Percentiles rank a stretch among this genome's conserved stretches.
phyloP scores from a whole-genome alignment of 2,113 vertebrate species.

The Festucalex cinctus region DNA sequence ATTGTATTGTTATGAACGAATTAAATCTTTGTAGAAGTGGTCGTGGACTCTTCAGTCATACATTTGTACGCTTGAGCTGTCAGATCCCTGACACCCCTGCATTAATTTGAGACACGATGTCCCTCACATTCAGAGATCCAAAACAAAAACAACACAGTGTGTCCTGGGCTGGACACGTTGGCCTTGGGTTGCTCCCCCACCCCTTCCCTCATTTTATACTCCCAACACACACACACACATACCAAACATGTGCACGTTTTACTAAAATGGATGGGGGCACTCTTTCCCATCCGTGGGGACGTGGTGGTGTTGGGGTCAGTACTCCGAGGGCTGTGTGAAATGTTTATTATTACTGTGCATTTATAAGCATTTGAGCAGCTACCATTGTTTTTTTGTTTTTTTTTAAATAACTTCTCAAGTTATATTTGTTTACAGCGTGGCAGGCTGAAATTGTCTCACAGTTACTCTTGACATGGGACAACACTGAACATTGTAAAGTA shows the following conservation, averaged over 20 bases:
- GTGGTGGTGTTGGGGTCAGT: background rate
- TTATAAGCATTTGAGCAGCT: too few species aligned
- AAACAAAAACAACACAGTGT: slow-evolving; percentile 21
- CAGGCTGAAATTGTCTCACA: too few species aligned
- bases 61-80: slow-evolving; percentile 5
- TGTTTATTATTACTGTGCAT: too few species aligned
- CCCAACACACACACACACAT: slow-evolving; percentile 2
- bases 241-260: background rate
- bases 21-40: background rate
- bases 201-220: background rate
- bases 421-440: too few species aligned
- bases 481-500: too few species aligned
- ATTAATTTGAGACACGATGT: slow-evolving; percentile 63
- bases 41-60: background rate
- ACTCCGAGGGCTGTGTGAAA: too few species aligned
- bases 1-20: too few species aligned
- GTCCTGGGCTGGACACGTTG: slow-evolving; percentile 15
- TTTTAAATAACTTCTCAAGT: too few species aligned
- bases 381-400: too few species aligned
- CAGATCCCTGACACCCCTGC: slow-evolving; percentile 59
- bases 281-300: background rate
- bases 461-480: too few species aligned
- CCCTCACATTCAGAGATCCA: slow-evolving; percentile 52
- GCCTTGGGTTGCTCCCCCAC: slow-evolving; percentile 53
- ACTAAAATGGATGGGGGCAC: background rate